These are phyloP conservation scores for Catagonus wagneri DNA, from an alignment of 2,113 vertebrate species.

Conservation along the genomic window DNA sequence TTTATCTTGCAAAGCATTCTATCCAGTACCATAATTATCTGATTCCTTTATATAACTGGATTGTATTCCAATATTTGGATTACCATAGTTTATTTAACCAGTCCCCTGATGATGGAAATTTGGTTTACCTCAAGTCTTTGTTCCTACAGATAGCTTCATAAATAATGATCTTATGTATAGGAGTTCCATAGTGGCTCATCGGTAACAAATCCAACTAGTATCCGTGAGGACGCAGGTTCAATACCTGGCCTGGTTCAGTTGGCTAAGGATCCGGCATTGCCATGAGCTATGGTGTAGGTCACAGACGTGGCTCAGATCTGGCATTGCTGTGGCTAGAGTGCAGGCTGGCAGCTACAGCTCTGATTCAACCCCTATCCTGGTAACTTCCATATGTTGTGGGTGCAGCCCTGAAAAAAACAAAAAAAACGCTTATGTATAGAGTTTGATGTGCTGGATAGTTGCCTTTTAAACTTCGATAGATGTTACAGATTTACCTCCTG, in stretches of 20 bases:
- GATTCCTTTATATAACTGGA: neutral
- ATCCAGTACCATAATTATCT: neutral
- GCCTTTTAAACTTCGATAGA: neutral
- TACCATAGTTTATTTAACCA: neutral
- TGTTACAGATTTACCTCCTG: neutral
- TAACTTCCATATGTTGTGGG: no score
- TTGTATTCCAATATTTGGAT: neutral
- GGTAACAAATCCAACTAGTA: no score
- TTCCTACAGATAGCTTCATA: neutral
- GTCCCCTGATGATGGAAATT: neutral
- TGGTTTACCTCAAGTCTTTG: neutral
- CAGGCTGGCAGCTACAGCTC: no score
- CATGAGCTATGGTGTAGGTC: no score
- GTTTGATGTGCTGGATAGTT: neutral
- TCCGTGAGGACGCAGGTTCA: no score
- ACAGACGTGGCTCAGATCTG: no score
- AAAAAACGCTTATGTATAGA: neutral
- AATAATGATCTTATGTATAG: no score
- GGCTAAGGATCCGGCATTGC: no score
- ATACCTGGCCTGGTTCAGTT: no score
- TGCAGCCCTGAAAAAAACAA: neutral
- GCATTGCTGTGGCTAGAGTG: no score
- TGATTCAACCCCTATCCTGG: no score
- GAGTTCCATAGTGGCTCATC: neutral
- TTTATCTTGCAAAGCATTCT: slow-evolving; percentile 3